Evolutionary conservation across 2,888 invertebrate species (phyloP).

Genomic region (Apomyelois bistriatella): DNA sequence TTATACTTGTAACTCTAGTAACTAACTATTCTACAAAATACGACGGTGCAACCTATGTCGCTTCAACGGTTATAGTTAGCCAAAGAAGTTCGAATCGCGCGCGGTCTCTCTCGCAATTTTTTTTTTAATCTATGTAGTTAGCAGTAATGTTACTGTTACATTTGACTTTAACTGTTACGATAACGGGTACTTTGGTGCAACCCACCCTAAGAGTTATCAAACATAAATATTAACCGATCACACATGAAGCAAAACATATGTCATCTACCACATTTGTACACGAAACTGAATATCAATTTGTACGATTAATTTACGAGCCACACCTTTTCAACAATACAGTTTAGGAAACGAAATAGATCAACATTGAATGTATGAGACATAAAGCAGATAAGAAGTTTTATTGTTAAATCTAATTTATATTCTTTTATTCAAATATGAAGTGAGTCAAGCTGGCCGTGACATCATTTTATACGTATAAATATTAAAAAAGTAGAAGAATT

Average conservation of each 20-base stretch:
- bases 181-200: too few relatives aligned
- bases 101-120: too few relatives aligned
- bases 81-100: too few relatives aligned
- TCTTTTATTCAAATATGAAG: conserved; percentile 49
- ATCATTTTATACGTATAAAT: conserved; percentile 70
- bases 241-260: conserved; percentile 2
- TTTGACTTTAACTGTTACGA: too few relatives aligned
- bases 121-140: too few relatives aligned
- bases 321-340: conserved; percentile 36
- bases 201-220: neutral
- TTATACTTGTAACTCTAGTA: too few relatives aligned
- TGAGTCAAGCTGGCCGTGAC: conserved; percentile 66
- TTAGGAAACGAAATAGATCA: conserved; percentile 29
- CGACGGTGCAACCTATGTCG: too few relatives aligned
- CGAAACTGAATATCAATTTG: conserved; percentile 11
- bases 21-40: too few relatives aligned
- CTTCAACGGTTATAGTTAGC: too few relatives aligned
- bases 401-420: conserved; percentile 40
- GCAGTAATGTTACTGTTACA: too few relatives aligned
- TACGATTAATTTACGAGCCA: conserved; percentile 24
- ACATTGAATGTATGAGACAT: conserved; percentile 24
- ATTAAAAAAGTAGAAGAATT: conserved; percentile 62
- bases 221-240: neutral
- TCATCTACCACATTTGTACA: conserved; percentile 2
- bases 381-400: conserved; percentile 38